These are phyloP conservation scores for Daubentonia madagascariensis DNA, from an alignment of 2,113 vertebrate genomes.

Conservation along the genomic window DNA sequence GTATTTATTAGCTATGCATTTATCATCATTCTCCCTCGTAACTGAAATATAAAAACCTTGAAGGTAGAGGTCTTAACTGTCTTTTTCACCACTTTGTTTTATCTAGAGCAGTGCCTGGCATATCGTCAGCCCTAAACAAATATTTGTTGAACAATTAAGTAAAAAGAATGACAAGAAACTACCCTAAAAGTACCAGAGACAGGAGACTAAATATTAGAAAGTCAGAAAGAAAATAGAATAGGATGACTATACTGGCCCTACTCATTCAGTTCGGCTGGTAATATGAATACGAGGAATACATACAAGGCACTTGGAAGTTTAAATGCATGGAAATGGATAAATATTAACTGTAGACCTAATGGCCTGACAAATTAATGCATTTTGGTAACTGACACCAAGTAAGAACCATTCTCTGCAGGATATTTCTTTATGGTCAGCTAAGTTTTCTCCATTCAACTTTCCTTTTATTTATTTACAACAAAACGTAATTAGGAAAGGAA, in stretches of 20 bases:
- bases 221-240: background rate
- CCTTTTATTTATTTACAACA: slow-evolving; percentile 31
- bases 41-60: background rate
- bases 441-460: background rate
- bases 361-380: background rate
- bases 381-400: background rate
- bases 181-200: background rate
- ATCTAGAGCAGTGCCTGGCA: background rate
- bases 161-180: slow-evolving; percentile 3
- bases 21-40: background rate
- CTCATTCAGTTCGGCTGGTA: slow-evolving; percentile 1
- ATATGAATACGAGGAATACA: background rate
- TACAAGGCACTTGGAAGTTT: background rate
- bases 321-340: slow-evolving; percentile 7
- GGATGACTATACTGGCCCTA: background rate
- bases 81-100: background rate
- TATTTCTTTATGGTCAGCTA: background rate
- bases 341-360: background rate
- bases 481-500: slow-evolving; percentile 37
- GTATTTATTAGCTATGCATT: background rate
- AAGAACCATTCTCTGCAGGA: background rate
- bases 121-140: background rate
- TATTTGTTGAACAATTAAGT: background rate
- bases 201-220: background rate
- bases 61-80: background rate